phyloP scores from a whole-genome alignment of 1,140 invertebrate species.

The Dryas iulia region DNA sequence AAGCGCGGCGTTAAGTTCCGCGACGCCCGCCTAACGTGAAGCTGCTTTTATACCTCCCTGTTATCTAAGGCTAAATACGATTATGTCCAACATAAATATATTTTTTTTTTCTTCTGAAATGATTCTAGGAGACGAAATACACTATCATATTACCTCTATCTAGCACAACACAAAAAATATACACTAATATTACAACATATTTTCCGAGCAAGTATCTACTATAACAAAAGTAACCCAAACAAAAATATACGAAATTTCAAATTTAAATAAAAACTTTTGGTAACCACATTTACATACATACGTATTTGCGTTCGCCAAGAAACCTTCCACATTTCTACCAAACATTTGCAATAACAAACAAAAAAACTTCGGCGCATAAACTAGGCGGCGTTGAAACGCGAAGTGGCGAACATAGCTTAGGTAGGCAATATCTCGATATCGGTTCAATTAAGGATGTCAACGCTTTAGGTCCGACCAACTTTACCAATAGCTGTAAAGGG shows the following conservation, averaged over 20 bases:
- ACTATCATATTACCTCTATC: too few relatives aligned
- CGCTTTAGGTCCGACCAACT: slow-evolving; percentile 9
- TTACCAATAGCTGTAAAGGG: slow-evolving; percentile 9
- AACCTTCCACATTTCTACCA: too few relatives aligned
- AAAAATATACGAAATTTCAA: neutral
- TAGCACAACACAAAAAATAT: neutral
- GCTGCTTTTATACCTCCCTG: too few relatives aligned
- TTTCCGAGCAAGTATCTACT: neutral
- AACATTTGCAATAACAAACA: neutral
- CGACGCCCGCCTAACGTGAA: too few relatives aligned
- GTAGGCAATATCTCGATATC: slow-evolving; percentile 28
- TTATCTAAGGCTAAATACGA: too few relatives aligned
- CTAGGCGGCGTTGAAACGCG: slow-evolving; percentile 12
- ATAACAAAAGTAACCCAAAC: neutral
- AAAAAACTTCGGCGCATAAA: slow-evolving; percentile 16
- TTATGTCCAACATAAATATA: too few relatives aligned
- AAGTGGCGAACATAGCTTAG: slow-evolving; percentile 28
- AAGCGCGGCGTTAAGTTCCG: too few relatives aligned
- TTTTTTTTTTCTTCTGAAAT: too few relatives aligned
- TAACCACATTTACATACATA: neutral
- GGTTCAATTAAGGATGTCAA: slow-evolving; percentile 37
- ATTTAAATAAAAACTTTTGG: neutral
- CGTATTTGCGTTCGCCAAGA: neutral
- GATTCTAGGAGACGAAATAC: too few relatives aligned
- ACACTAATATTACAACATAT: neutral